These are phyloP conservation scores for Lagopus muta DNA, from an alignment of 2,113 vertebrate species.

Conservation along the genomic window DNA sequence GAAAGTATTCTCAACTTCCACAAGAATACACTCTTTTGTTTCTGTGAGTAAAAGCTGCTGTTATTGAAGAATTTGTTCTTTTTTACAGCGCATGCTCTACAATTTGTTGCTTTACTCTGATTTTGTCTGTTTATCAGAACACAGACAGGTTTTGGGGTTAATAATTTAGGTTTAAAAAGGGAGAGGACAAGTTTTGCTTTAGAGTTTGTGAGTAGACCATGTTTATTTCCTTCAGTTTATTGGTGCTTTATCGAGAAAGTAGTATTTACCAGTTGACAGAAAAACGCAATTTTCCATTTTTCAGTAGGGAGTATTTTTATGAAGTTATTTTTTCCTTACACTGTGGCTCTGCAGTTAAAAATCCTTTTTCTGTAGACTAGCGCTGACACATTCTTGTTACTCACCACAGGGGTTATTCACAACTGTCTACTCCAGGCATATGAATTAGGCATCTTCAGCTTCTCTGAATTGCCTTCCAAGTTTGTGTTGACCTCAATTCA, in stretches of 20 bases:
- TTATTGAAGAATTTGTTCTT: conserved; percentile 29
- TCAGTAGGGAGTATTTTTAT: background rate
- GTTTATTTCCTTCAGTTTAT: background rate
- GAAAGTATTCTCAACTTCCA: conserved; percentile 41
- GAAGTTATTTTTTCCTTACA: conserved; percentile 20
- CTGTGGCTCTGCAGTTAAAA: conserved; percentile 20
- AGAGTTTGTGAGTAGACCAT: background rate
- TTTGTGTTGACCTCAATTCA: conserved; percentile 31
- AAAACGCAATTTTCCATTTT: conserved; percentile 8
- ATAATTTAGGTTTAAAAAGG: background rate
- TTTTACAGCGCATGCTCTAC: conserved; percentile 15
- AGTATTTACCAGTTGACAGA: conserved; percentile 9
- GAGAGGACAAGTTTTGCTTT: background rate
- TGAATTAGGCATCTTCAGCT: conserved; percentile 35
- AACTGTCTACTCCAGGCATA: conserved; percentile 43
- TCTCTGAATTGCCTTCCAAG: background rate
- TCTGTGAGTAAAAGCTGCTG: background rate
- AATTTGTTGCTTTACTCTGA: background rate
- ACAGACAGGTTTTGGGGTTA: background rate
- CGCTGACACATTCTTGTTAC: conserved; percentile 47
- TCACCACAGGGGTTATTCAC: conserved; percentile 38
- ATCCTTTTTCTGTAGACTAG: conserved; percentile 7
- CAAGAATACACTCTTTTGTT: conserved; percentile 12
- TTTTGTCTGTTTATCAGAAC: background rate
- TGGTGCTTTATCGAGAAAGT: background rate